phyloP scores from a whole-genome alignment of 1,140 invertebrate genomes.

The Cheumatopsyche charites region DNA sequence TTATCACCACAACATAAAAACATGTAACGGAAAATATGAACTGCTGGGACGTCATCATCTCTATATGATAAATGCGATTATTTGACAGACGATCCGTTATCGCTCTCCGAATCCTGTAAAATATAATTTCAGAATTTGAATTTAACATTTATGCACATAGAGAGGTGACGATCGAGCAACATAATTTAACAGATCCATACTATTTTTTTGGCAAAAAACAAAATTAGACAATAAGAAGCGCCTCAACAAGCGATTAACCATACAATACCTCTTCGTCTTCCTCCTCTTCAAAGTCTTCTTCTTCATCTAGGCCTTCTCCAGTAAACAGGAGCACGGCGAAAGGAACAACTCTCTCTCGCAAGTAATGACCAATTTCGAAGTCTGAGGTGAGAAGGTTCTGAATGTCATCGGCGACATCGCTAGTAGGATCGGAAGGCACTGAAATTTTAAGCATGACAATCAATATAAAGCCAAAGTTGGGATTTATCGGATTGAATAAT shows the following conservation, averaged over 20 bases:
- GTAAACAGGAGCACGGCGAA: constrained; percentile 94
- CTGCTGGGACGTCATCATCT: constrained; percentile 5
- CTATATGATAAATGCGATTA: neutral
- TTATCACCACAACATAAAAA: neutral
- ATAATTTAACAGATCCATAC: neutral
- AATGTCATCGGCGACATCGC: constrained; percentile 41
- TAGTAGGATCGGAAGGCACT: constrained; percentile 42
- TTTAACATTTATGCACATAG: neutral
- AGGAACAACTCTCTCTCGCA: constrained; percentile 91
- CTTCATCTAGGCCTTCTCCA: constrained; percentile 81
- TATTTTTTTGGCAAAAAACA: neutral
- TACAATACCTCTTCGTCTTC: constrained; percentile 61
- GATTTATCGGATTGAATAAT: constrained; percentile 19
- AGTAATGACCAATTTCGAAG: constrained; percentile 98
- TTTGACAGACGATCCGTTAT: constrained; percentile 18
- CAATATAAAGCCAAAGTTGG: too few relatives aligned
- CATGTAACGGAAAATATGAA: neutral
- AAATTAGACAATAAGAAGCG: neutral
- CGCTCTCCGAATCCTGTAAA: constrained; percentile 45
- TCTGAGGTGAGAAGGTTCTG: constrained; percentile 84
- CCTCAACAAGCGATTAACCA: neutral
- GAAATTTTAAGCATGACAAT: too few relatives aligned
- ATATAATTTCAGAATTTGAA: constrained; percentile 40
- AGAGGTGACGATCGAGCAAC: constrained; percentile 4
- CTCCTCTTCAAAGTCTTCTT: constrained; percentile 74